Base-by-base conservation (phyloP, 1,140 invertebrate species). In the Drosophila sulfurigaster region DNA sequence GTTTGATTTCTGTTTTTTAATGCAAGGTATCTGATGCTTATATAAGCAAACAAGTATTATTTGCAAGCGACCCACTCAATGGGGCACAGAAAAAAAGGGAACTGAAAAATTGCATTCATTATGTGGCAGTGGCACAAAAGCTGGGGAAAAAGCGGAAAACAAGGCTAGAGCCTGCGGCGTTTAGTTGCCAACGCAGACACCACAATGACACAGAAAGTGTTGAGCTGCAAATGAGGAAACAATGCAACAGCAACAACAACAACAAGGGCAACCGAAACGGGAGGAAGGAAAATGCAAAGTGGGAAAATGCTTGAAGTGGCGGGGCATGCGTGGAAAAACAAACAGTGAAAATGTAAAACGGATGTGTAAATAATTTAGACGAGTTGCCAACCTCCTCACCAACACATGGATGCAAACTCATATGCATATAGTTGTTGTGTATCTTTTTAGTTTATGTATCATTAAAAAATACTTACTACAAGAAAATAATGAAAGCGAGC, bases 351-450 rank as follows among this genome's bases (percentile, higher is more conserved):
- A 88, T 89, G 85, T 75, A 90, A 89, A 89, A 89, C 85, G 85
- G 85, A 89, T 89, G 85, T 89, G 85, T 89, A 89, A 89, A 89
- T 89, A 89, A 89, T 89, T 89, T 89, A 89, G 85, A 89, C 78
- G 85, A 89, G 85, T 88, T 89, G 85, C 68, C 71, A 75, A 60
- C 58, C 65, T 46, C 20, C 71, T 68, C 54, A 79, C 57, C 64
- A 63, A 57, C 49, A 65, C 56, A 43, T 15, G 11, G 32, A 7
- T 8, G 43, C 30, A 38, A 38, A 41, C 54, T 57, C 35, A 13
- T 57, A 32, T 41, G 35, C 49, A 56, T 52, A 67, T 52, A 67
- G 63, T 79, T 69, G 58, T 57, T 82, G 85, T 81, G 83, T 89
- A 88, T 89, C 75, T 89, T 89, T 88, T 83, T 89, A 89, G 85